Percentiles rank a stretch among this genome's conserved stretches.
These are phyloP conservation scores for Decapterus maruadsi DNA, from an alignment of 2,797 vertebrate genomes.

Conservation along the genomic window DNA sequence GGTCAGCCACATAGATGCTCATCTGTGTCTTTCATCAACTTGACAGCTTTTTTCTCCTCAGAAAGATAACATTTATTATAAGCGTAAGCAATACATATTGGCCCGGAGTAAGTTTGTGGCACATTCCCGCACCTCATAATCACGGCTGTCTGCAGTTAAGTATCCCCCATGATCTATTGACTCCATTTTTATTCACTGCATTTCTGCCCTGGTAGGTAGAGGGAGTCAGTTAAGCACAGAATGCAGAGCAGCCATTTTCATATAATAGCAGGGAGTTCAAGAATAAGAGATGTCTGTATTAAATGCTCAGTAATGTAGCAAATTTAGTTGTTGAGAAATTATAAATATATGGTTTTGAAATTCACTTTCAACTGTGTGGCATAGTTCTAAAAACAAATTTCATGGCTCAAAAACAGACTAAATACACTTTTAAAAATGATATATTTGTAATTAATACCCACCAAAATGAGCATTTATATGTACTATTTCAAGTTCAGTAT, in stretches of 20 bases:
- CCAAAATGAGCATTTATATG: neutral
- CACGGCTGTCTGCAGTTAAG: conserved; percentile 87
- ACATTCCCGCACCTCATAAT: conserved; percentile 85
- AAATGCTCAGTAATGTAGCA: neutral
- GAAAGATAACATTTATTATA: conserved; percentile 90
- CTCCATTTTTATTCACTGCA: conserved; percentile 86
- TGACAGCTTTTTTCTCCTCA: conserved; percentile 89
- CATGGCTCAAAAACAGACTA: neutral
- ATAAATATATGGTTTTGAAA: conserved; percentile 4
- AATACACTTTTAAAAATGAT: neutral
- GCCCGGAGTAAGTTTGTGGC: conserved; percentile 84
- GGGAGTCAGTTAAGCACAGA: conserved; percentile 69
- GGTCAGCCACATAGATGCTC: conserved; percentile 88
- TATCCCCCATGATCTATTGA: conserved; percentile 87
- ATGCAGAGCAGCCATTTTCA: conserved; percentile 75
- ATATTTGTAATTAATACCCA: neutral
- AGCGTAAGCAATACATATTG: conserved; percentile 87
- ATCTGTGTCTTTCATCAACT: conserved; percentile 91
- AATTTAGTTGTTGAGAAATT: neutral
- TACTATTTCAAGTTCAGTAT: neutral
- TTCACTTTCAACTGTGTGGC: neutral
- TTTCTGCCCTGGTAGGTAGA: conserved; percentile 76
- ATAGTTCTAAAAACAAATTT: neutral
- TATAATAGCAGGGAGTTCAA: conserved; percentile 56
- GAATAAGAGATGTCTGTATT: conserved; percentile 30